Base-by-base conservation (phyloP, 2,113 vertebrate species). In the Otocyon megalotis region DNA sequence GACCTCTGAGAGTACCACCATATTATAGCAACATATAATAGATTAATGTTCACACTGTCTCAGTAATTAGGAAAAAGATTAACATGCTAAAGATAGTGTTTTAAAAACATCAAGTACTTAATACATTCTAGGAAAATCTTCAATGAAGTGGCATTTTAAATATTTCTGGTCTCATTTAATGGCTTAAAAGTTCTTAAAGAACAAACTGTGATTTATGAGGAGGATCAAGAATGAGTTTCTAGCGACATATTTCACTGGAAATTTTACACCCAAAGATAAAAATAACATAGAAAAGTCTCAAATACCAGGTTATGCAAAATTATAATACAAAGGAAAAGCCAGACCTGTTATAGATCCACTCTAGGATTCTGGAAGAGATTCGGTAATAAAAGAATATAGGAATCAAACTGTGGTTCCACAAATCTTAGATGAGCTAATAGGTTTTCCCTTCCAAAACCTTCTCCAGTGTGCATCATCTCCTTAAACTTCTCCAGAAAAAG, bases 111-210 rank as follows among this genome's bases (percentile, higher is more conserved):
- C 8, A 82, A 83, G 54, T 84, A 72, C 28, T 92, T 60, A 83
- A 95, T 37, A 89, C 32, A 53, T 48, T 83, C 30, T 71, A 88
- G 62, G 72, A 96, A 87, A 79, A 24, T 50, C 32, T 72, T 84
- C 67, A 92, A 26, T 77, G n/a, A 84, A 83, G 80, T 76, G 3
- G n/a, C 26, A 92, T 69, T 83, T 88, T 62, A 54, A 83, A n/a
- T 54, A 30, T 30, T 92, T 69, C 53, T 83, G 6, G 8, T 69
- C 32, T 77, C 24, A 48, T 76, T 94, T 35, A 82, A 80, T 56
- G 22, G 43, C 67, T 82, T 72, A 86, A 86, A 62, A 92, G 56
- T 53, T 87, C 16, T 69, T 69, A 69, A 62, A 62, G 50, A 83
- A 9, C 28, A 80, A 87, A n/a, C 26, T 56, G 37, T 32, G 17